phyloP scores from a whole-genome alignment of 2,113 vertebrate species.

The Otus sunia region DNA sequence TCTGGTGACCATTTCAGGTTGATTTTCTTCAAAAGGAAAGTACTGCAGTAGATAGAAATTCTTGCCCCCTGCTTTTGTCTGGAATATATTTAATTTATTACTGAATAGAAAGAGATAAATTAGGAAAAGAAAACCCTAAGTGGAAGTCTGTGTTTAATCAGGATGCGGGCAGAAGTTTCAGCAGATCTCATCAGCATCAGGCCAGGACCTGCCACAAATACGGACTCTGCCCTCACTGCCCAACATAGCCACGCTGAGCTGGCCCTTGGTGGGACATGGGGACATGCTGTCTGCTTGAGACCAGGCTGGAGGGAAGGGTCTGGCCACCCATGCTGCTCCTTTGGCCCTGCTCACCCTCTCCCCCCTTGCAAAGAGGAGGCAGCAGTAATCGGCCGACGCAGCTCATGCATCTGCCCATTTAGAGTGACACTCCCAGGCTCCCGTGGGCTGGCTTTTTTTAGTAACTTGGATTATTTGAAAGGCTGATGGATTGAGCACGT shows the following conservation, averaged over 20 bases:
- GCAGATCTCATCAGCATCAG: background rate
- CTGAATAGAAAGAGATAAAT: background rate
- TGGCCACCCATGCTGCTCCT: accelerated
- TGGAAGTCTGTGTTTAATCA: background rate
- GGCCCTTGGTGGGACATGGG: accelerated
- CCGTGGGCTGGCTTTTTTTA: background rate
- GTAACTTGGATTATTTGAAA: background rate
- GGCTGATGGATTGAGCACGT: background rate
- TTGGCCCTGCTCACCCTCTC: background rate
- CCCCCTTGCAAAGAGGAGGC: background rate
- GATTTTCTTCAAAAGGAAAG: background rate
- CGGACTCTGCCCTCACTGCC: background rate
- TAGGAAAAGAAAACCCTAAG: background rate
- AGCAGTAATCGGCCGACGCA: background rate
- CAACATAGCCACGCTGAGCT: background rate
- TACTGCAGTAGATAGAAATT: background rate
- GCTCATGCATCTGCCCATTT: background rate
- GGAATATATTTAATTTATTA: background rate
- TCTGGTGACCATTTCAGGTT: background rate
- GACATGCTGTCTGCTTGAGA: background rate
- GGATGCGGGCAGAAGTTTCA: background rate
- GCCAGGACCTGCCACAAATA: background rate
- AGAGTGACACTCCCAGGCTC: background rate
- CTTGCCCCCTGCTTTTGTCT: background rate
- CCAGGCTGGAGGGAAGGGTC: background rate